Base-by-base conservation (phyloP, 2,888 invertebrate genomes). In the Carcina quercana region DNA sequence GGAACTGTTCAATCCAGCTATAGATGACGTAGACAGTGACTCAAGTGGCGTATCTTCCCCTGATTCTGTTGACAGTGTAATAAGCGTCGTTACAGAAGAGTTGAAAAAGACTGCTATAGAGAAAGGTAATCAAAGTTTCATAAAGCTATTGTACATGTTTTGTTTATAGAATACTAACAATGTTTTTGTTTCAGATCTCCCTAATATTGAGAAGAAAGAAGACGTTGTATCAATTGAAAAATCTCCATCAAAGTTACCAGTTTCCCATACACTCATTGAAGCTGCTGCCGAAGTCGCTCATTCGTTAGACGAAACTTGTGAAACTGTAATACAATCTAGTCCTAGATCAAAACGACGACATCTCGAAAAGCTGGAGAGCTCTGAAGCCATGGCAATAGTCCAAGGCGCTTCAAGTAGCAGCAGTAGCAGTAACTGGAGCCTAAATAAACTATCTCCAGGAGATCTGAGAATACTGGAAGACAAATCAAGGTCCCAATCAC, bases 21-120 rank as follows among this genome's bases (percentile, higher is more conserved):
- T 92, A 4, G 95, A 96, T 59, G 95, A 96, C 54, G 87, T 94
- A 67, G 95, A 95, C 62, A 95, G 94, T 54, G 95, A 95, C 62
- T 94, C 94, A 0, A 94, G 93, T 54, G 92, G 92, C 3, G 92
- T 94, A 7, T 94, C 94, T 0, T 94, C 95, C 0, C 94, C 95
- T 2, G 94, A 94, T 60, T 94, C 94, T 2, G 89, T 92, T 2
- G 94, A 94, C 49, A 94, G 94, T 56, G 94, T 95, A 1, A 93
- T 94, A 45, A 93, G 91, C 54, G 92, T 93, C 1, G 86, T 89
- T 10, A 87, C 88, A 6, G 89, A 89, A 22, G 89, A 89, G 46
- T 69, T 86, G 13, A 74, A 73, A 13, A 80, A 78, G 58, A 68
- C 57, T 32, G 76, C 76, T 11, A 41, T 57, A 21, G 83, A 83